Percentiles rank a stretch among this genome's conserved stretches.
These are phyloP conservation scores for Conchocele bisecta DNA, from an alignment of 2,888 invertebrate species.

Conservation along the genomic window DNA sequence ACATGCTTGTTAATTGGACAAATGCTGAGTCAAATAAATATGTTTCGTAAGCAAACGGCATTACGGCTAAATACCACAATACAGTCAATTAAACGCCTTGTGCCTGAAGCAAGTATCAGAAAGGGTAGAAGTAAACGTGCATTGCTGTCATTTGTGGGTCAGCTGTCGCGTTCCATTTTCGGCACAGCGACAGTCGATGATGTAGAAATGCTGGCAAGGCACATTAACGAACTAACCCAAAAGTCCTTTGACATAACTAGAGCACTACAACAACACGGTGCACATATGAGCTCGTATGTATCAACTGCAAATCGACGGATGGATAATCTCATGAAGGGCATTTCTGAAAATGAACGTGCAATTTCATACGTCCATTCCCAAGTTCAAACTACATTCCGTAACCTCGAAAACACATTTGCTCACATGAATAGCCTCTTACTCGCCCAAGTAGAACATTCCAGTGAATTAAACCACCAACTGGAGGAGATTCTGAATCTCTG, in stretches of 20 bases:
- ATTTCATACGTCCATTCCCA: background rate
- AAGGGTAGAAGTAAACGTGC: background rate
- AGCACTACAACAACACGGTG: background rate
- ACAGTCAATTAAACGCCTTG: background rate
- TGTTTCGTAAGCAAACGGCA: background rate
- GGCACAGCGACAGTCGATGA: conserved; percentile 5
- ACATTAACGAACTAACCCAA: background rate
- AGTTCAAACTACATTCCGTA: background rate
- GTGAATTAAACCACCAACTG: background rate
- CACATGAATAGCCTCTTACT: background rate
- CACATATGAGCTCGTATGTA: conserved; percentile 6
- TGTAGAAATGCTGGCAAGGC: background rate
- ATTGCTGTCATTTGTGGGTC: background rate
- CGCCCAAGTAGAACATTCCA: background rate
- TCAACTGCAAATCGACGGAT: background rate
- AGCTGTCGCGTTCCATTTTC: background rate
- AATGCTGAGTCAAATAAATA: background rate
- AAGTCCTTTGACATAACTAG: background rate
- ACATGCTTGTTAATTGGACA: background rate
- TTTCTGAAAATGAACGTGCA: background rate
- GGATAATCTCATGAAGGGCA: background rate
- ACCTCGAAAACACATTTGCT: background rate
- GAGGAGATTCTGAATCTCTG: no score
- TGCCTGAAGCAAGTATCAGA: background rate
- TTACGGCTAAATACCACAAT: background rate